phyloP scores from a whole-genome alignment of 2,113 vertebrate genomes.

The Hemibagrus wyckioides region DNA sequence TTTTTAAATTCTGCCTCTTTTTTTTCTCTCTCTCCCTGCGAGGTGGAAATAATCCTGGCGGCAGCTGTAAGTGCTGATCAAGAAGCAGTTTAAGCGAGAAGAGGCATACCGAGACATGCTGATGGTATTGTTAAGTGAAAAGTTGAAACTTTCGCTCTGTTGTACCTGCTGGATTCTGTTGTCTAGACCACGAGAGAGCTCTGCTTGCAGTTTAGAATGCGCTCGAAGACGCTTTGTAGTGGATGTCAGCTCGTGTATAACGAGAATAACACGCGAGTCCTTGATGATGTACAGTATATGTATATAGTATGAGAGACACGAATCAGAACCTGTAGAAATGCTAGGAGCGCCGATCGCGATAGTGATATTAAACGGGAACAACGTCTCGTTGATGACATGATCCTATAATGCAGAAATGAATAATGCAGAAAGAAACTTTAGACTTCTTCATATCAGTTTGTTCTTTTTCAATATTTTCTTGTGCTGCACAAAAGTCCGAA shows the following conservation, averaged over 20 bases:
- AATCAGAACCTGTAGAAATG: constrained; percentile 14
- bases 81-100: constrained; percentile 48
- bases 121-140: constrained; percentile 42
- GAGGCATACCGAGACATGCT: constrained; percentile 23
- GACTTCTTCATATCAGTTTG: not conserved
- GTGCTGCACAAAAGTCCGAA: not conserved
- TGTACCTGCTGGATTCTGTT: not conserved
- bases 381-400: not conserved
- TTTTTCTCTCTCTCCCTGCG: constrained; percentile 32
- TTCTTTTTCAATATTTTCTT: not conserved
- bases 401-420: not conserved
- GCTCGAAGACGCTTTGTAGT: constrained; percentile 18
- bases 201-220: not conserved
- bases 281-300: constrained; percentile 5
- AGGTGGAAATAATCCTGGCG: constrained; percentile 51
- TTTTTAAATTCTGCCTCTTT: constrained; percentile 40
- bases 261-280: not conserved
- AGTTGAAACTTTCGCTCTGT: not conserved
- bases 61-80: constrained; percentile 55
- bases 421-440: not conserved
- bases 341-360: not conserved
- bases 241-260: constrained; percentile 1
- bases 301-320: not conserved
- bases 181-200: constrained; percentile 21
- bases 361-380: not conserved